phyloP scores from a whole-genome alignment of 2,113 vertebrate genomes.

The Pagrus major region DNA sequence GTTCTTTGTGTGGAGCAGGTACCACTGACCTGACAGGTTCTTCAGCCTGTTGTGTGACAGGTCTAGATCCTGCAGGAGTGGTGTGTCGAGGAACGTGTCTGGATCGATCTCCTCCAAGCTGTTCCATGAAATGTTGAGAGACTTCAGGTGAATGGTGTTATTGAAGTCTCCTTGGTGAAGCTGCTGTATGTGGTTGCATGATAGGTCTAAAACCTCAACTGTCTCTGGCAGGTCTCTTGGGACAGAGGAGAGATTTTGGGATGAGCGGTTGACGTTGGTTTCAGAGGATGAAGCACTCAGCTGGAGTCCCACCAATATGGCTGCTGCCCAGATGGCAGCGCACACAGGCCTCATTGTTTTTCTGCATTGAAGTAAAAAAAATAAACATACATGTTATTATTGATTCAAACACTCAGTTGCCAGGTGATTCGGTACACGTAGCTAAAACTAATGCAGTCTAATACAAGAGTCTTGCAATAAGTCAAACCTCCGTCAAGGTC shows the following conservation, averaged over 20 bases:
- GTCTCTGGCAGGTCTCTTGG: slow-evolving; percentile 65
- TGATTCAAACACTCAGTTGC: neutral
- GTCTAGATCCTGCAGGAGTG: slow-evolving; percentile 85
- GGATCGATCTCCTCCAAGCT: slow-evolving; percentile 78
- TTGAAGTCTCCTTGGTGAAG: slow-evolving; percentile 81
- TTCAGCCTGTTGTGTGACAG: slow-evolving; percentile 89
- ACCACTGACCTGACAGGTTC: slow-evolving; percentile 75
- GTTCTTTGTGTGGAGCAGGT: slow-evolving; percentile 67
- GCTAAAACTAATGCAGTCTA: neutral
- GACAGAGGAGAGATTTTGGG: slow-evolving; percentile 74
- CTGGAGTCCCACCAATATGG: slow-evolving; percentile 31
- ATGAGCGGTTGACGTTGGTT: slow-evolving; percentile 63
- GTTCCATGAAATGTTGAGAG: slow-evolving; percentile 89
- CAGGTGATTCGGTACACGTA: neutral
- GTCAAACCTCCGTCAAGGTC: neutral
- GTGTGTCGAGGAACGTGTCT: slow-evolving; percentile 83
- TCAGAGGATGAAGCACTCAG: neutral
- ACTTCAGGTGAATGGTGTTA: slow-evolving; percentile 75
- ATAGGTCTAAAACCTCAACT: slow-evolving; percentile 81
- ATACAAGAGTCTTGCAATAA: neutral
- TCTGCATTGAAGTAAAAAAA: slow-evolving; percentile 33
- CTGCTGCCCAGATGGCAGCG: slow-evolving; percentile 32
- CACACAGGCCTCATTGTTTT: slow-evolving; percentile 46
- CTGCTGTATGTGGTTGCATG: slow-evolving; percentile 85
- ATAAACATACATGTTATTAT: neutral